Conservation (phyloP, 2,113 vertebrate species). For the Oceanodroma tethys region DNA sequence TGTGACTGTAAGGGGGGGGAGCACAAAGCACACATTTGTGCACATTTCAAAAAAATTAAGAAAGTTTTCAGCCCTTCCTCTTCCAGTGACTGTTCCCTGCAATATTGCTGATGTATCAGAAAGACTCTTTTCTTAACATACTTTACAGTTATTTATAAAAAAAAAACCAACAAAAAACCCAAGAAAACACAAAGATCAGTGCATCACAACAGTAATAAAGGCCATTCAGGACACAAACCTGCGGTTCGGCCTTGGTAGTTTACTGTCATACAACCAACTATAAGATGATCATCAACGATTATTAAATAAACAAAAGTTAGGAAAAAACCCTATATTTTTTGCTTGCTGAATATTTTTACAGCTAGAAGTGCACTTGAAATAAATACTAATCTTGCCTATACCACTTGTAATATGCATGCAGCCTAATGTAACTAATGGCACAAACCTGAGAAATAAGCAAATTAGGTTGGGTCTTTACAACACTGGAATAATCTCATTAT, state of each 20-base stretch:
- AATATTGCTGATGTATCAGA: background rate
- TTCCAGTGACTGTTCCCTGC: background rate
- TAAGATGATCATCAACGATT: background rate
- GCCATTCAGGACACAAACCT: background rate
- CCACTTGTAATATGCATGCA: background rate
- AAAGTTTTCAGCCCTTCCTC: background rate
- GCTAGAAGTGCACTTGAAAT: background rate
- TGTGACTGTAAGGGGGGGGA: background rate
- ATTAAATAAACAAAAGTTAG: background rate
- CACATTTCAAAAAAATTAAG: background rate
- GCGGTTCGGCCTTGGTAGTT: background rate
- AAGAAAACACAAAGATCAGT: background rate
- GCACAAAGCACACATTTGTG: background rate
- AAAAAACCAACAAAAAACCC: rapidly evolving
- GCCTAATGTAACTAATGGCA: background rate
- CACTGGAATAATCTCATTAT: background rate
- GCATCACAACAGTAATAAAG: background rate
- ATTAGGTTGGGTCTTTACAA: background rate
- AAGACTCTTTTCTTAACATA: background rate
- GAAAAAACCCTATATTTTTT: background rate
- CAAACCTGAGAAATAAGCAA: background rate
- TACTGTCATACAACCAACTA: background rate
- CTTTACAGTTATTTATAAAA: background rate
- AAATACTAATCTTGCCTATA: background rate
- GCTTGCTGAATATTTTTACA: background rate